A percentile compares a stretch with the other conserved stretches of the same genome.
phyloP scores from a whole-genome alignment of 2,888 invertebrate species.

The Lamellibrachia columna region DNA sequence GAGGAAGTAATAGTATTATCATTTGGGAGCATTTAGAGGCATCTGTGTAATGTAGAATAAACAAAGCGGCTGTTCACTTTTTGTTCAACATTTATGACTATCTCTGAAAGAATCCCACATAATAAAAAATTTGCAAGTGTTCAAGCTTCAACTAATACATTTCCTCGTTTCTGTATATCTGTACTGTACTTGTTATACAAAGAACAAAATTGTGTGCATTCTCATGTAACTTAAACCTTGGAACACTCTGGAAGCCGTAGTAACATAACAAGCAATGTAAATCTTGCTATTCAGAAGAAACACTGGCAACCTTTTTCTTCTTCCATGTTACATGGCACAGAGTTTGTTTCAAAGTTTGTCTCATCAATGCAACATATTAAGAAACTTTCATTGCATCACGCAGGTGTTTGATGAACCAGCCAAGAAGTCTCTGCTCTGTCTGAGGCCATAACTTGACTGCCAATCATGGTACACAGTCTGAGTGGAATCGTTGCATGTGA shows the following conservation, averaged over 20 bases:
- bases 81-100: too few species aligned
- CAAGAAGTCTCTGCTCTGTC: background rate
- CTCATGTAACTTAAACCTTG: background rate
- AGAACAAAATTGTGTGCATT: background rate
- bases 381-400: background rate
- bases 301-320: background rate
- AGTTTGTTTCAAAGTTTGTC: too few species aligned
- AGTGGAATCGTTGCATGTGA: constrained; percentile 1
- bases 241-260: background rate
- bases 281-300: background rate
- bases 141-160: too few species aligned
- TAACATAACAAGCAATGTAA: background rate
- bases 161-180: too few species aligned
- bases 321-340: background rate
- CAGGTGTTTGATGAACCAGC: background rate
- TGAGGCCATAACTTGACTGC: background rate
- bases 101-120: too few species aligned
- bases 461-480: background rate
- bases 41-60: too few species aligned
- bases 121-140: too few species aligned
- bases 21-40: too few species aligned
- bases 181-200: background rate
- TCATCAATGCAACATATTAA: too few species aligned
- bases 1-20: too few species aligned
- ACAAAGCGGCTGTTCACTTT: too few species aligned